These are phyloP conservation scores for Takifugu flavidus DNA, from an alignment of 2,113 vertebrate genomes.

Conservation along the genomic window DNA sequence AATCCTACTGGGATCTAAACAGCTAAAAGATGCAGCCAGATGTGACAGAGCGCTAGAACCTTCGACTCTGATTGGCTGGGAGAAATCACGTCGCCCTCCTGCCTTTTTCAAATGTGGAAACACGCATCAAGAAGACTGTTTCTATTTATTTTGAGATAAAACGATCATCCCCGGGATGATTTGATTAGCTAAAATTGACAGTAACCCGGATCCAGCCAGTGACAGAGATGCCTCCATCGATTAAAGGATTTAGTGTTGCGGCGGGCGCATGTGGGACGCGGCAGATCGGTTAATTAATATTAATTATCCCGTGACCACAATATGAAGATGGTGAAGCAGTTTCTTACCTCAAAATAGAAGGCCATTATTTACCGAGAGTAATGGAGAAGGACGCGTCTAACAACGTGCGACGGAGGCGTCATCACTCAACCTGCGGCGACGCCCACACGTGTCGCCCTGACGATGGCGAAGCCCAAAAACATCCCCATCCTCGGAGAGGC, in stretches of 20 bases:
- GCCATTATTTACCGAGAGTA: slow-evolving; percentile 38
- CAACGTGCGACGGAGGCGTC: no score
- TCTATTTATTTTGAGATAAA: no score
- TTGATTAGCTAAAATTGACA: slow-evolving; percentile 1
- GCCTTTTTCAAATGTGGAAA: no score
- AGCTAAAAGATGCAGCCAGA: background rate
- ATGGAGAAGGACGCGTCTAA: slow-evolving; percentile 2
- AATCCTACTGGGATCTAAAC: background rate
- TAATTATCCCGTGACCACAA: background rate
- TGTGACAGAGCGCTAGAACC: background rate
- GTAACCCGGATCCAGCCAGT: background rate
- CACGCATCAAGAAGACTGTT: no score
- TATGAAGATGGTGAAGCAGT: slow-evolving; percentile 29
- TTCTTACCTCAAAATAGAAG: slow-evolving; percentile 54
- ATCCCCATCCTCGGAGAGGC: background rate
- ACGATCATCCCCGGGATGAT: no score
- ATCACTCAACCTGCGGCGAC: background rate
- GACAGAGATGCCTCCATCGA: slow-evolving; percentile 8
- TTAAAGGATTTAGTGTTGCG: slow-evolving; percentile 21
- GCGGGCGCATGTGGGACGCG: slow-evolving; percentile 35
- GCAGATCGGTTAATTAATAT: slow-evolving; percentile 59
- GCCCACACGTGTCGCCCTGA: slow-evolving; percentile 1
- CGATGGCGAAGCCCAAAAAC: background rate
- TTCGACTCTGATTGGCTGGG: no score
- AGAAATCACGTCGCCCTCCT: no score